Evolutionary conservation across 2,113 vertebrate species (phyloP), one percentile per base, ranked within the genome.

Genomic region (Hirundichthys speculiger): DNA sequence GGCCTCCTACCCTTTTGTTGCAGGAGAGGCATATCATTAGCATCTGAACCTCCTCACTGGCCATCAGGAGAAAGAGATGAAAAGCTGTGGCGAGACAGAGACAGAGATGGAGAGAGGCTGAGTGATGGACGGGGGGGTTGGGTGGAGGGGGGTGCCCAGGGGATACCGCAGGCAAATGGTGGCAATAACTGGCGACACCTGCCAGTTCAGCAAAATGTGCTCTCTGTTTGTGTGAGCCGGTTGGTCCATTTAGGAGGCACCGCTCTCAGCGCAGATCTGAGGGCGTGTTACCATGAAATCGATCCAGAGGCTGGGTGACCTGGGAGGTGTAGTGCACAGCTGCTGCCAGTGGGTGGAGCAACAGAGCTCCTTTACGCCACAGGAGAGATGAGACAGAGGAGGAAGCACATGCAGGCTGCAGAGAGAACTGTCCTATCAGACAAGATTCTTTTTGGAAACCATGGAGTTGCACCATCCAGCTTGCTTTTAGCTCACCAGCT

Each of bases 21-120:
- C 53, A 69, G 30, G 52, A 67, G 67, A n/a, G 62, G 75, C 70
- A 85, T 90, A 57, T 88, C 87, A 92, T 92, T 93, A 90, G 88
- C 89, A 90, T 92, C 46, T 85, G 82, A 91, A 91, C 87, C 73
- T 75, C 78, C 80, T 75, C 74, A 86, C 77, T 89, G 86, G 63
- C 83, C 73, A 77, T 48, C 40, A 69, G 69, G 58, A 78, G 75
- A 67, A 63, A 65, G 62, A 68, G 63, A 73, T 60, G 54, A 65
- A 56, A 64, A 46, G 48, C 41, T 47, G 62, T 59, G 50, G 38
- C 22, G 12, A 65, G 47, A 59, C 14, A 13, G 30, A 24, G 21
- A 40, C 46, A 40, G 46, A 58, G 45, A 7, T 10, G 34, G 21
- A 48, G 61, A 58, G 58, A 60, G 19, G 41, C 12, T 38, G 40